A percentile compares a stretch with the other conserved stretches of the same genome.
Evolutionary conservation across 2,797 vertebrate species (phyloP).

Genomic region (Parauchenoglanis punctatus): DNA sequence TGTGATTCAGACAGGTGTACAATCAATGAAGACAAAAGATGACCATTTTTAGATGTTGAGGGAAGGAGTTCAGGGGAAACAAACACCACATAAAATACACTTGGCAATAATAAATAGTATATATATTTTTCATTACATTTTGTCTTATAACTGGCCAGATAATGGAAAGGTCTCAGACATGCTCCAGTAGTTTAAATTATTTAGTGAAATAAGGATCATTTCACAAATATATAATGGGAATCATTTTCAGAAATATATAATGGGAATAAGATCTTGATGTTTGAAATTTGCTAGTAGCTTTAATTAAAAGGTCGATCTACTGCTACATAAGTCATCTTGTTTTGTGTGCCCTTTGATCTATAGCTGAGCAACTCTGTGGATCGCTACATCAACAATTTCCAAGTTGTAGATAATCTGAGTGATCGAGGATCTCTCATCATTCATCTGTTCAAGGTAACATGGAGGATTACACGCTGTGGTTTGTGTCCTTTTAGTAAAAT

Average conservation of each 20-base stretch:
- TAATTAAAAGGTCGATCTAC: background rate
- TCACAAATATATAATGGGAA: background rate
- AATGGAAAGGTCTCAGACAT: background rate
- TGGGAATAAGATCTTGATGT: background rate
- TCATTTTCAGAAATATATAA: too few species aligned
- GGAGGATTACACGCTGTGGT: background rate
- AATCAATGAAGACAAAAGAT: background rate
- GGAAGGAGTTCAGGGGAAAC: background rate
- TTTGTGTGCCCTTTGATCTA: background rate
- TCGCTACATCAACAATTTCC: constrained; percentile 74
- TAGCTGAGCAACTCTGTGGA: constrained; percentile 77
- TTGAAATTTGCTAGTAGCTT: background rate
- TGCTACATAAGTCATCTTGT: background rate
- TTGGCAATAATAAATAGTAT: background rate
- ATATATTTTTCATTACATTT: background rate
- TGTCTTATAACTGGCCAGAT: background rate
- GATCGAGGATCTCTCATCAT: constrained; percentile 77
- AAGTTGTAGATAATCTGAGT: constrained; percentile 77
- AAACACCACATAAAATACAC: background rate
- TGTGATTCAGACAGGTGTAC: background rate
- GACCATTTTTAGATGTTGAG: background rate
- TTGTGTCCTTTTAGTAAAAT: background rate
- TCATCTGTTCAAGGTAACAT: constrained; percentile 77
- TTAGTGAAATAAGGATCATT: background rate
- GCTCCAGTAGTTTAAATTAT: background rate